Evolutionary conservation across 2,797 vertebrate genomes (phyloP), one percentile per base, ranked within the genome.

Genomic region (Tachyglossus aculeatus): DNA sequence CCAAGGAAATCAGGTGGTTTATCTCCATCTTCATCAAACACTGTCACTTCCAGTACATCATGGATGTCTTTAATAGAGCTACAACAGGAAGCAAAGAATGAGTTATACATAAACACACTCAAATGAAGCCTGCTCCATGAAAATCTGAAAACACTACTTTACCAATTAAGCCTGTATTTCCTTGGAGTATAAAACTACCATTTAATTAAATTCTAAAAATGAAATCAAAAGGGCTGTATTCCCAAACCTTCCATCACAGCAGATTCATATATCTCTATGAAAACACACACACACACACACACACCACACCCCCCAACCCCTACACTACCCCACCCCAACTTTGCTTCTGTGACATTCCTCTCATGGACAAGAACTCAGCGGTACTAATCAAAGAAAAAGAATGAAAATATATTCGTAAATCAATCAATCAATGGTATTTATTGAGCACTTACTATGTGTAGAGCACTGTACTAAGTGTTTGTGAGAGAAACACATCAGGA

Each of bases 61-160:
- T 97, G 95, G 73, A 99, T 95, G 82, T 99, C 98, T 88, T 96
- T 99, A 86, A 99, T 88, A 32, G 96, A 96, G 66, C 98, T 99
- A 81, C 16, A 90, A 90, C 13, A 25, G 72, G 81, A 80, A 82
- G 56, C 15, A 43, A 2, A 78, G 19, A 51, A 34, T 3, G 52
- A 13, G 66, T 9, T 11, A 71, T 37, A 78, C 9, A 65, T 54
- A 84, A 38, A 56, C 65, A 81, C 37, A 69, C 66, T 45, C 41
- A 58, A 41, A 71, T 73, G 61, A 4, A 67, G 16, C 27, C 74
- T 62, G 64, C 41, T 84, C 58, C 55, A 52, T 33, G 77, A 88
- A 75, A 75, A 67, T 72, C 67, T 48, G 71, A 91, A 86, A 85
- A 77, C 53, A 80, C 18, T n/a, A 36, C 77, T 79, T 84, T 70